Evolutionary conservation across 2,113 vertebrate genomes (phyloP).

Genomic region (Leptosomus discolor): DNA sequence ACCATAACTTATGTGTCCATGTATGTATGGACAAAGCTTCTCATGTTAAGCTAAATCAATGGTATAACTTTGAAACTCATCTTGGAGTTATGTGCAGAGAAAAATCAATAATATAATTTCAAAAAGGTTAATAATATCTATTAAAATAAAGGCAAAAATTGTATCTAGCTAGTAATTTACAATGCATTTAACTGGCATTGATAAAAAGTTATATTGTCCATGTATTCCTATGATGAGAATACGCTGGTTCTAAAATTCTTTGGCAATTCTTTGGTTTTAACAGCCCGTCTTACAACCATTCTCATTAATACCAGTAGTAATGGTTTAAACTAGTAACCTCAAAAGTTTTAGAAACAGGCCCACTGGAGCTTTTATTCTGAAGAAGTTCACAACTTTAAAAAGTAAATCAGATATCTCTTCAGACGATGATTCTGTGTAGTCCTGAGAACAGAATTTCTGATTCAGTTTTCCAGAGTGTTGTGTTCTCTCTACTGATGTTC

Average conservation of each 20-base stretch:
- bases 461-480: not conserved
- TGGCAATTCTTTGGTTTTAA: not conserved
- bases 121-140: not conserved
- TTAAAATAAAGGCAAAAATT: not conserved
- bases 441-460: not conserved
- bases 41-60: not conserved
- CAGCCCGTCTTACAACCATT: not conserved
- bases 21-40: not conserved
- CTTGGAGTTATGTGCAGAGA: not conserved
- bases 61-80: not conserved
- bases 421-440: not conserved
- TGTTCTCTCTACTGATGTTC: not conserved
- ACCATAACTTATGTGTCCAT: not conserved
- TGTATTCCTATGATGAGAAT: not conserved
- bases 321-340: not conserved
- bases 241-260: not conserved
- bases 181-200: not conserved
- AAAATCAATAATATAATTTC: not conserved
- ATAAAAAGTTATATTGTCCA: not conserved
- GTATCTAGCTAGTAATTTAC: not conserved
- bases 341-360: not conserved
- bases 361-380: not conserved
- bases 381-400: not conserved
- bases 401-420: not conserved
- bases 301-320: not conserved